Evolutionary conservation across 2,888 invertebrate species (phyloP).

Genomic region (Lasioglossum calceatum): DNA sequence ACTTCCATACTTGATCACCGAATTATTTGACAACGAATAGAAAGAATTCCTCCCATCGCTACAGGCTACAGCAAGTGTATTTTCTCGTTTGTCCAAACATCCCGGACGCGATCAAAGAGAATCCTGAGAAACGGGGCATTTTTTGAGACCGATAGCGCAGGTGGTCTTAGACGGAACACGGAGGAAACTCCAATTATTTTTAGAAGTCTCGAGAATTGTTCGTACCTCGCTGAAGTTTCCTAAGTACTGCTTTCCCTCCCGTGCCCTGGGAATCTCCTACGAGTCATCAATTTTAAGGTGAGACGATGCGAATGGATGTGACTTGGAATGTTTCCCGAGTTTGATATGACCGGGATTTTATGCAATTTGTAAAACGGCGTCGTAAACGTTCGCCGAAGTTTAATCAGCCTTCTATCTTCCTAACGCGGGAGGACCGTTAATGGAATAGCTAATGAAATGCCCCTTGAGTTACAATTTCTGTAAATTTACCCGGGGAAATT

Average conservation of each 20-base stretch:
- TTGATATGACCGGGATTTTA: slow-evolving; percentile 2
- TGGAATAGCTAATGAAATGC: neutral
- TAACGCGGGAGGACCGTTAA: neutral
- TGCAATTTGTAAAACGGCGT: slow-evolving; percentile 8
- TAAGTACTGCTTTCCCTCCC: neutral
- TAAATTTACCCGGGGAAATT: neutral
- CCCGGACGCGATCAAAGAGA: neutral
- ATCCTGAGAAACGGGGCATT: neutral
- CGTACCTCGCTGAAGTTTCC: slow-evolving; percentile 1
- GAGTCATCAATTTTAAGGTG: slow-evolving; percentile 6
- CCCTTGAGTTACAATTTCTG: neutral
- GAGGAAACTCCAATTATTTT: neutral
- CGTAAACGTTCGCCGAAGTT: neutral
- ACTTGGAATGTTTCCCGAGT: slow-evolving; percentile 8
- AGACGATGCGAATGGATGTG: neutral
- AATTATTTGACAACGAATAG: too few species aligned
- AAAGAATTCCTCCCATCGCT: too few species aligned
- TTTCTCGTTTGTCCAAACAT: neutral
- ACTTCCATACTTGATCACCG: too few species aligned
- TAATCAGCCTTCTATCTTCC: slow-evolving; percentile 1
- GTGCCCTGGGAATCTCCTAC: slow-evolving; percentile 2
- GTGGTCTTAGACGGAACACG: neutral
- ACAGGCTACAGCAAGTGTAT: neutral
- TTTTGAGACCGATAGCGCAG: neutral
- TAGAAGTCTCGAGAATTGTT: slow-evolving; percentile 1